Percentiles rank a stretch among this genome's conserved stretches.
phyloP scores from a whole-genome alignment of 2,797 vertebrate genomes.

The Sebastes elongatus region DNA sequence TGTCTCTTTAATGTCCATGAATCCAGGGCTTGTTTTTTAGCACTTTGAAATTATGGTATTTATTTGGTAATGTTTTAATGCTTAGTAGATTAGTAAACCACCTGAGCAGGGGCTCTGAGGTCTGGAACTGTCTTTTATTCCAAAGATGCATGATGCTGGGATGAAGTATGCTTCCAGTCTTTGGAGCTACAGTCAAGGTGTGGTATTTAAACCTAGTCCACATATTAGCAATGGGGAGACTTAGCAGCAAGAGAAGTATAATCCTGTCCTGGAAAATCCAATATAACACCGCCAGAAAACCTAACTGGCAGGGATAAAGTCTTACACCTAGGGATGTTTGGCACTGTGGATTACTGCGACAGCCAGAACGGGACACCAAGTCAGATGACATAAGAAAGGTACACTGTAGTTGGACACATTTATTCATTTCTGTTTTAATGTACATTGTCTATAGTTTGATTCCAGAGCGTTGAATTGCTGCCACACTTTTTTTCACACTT shows the following conservation, averaged over 20 bases:
- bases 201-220: slow-evolving; percentile 41
- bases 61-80: neutral
- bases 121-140: slow-evolving; percentile 5
- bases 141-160: neutral
- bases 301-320: slow-evolving; percentile 27
- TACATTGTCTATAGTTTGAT: neutral
- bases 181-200: slow-evolving; percentile 9
- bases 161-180: slow-evolving; percentile 3
- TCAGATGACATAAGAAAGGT: neutral
- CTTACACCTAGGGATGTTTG: slow-evolving; percentile 26
- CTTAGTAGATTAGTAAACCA: slow-evolving; percentile 12
- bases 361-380: neutral
- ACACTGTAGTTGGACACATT: neutral
- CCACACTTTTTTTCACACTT: neutral
- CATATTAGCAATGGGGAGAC: slow-evolving; percentile 27
- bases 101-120: neutral
- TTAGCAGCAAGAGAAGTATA: slow-evolving; percentile 44
- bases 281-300: slow-evolving; percentile 36
- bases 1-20: slow-evolving; percentile 22
- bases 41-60: slow-evolving; percentile 3
- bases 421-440: neutral
- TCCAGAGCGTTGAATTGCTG: neutral
- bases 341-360: slow-evolving; percentile 8
- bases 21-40: slow-evolving; percentile 6
- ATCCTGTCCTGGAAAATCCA: slow-evolving; percentile 56